Percentiles rank a stretch among this genome's conserved stretches.
phyloP scores from a whole-genome alignment of 2,888 invertebrate species.

The Drosophila suboccidentalis region DNA sequence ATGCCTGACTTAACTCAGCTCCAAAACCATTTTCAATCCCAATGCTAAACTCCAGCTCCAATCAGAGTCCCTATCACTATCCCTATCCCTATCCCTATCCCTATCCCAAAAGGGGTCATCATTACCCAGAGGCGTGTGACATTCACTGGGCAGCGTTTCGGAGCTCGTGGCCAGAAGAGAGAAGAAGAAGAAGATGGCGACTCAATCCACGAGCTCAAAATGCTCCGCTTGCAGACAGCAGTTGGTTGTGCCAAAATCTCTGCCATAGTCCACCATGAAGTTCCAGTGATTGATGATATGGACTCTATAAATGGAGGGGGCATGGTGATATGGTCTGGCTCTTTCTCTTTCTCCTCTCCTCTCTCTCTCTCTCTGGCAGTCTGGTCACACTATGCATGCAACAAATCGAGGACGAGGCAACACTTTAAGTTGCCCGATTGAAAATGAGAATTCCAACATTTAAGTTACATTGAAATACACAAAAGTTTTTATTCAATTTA shows the following conservation, averaged over 20 bases:
- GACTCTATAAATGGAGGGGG: slow-evolving; percentile 11
- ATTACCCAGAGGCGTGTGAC: slow-evolving; percentile 49
- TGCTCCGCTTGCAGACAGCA: slow-evolving; percentile 18
- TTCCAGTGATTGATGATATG: slow-evolving; percentile 69
- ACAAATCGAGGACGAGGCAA: slow-evolving; percentile 8
- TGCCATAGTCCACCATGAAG: slow-evolving; percentile 48
- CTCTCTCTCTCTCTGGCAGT: background rate
- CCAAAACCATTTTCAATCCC: slow-evolving; percentile 10
- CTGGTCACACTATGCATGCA: slow-evolving; percentile 32
- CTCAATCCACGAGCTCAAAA: slow-evolving; percentile 26
- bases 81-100: background rate
- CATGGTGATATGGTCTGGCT: background rate
- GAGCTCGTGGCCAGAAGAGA: slow-evolving; percentile 7
- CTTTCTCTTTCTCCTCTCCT: background rate
- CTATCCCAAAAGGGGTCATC: slow-evolving; percentile 38
- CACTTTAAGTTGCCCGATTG: slow-evolving; percentile 27
- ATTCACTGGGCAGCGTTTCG: slow-evolving; percentile 6
- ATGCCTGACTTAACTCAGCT: slow-evolving; percentile 65
- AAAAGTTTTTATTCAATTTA: background rate
- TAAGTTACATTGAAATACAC: background rate
- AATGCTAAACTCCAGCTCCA: background rate
- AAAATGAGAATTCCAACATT: background rate
- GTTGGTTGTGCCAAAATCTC: slow-evolving; percentile 32
- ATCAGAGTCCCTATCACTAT: background rate
- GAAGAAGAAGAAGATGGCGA: background rate